phyloP scores from a whole-genome alignment of 2,113 vertebrate genomes.

The Coptodon rendalli region DNA sequence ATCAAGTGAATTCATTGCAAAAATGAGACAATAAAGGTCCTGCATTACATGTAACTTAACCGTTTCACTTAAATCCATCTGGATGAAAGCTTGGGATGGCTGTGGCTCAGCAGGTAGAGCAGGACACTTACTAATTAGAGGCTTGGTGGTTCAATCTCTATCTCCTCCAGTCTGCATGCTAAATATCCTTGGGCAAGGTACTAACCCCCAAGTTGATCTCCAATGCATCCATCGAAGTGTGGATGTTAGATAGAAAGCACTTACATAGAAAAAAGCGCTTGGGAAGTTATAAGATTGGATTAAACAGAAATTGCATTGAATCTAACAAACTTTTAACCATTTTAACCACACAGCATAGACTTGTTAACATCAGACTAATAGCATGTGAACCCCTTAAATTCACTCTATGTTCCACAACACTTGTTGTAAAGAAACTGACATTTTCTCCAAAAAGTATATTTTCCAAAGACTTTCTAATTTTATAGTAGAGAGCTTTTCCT shows the following conservation, averaged over 20 bases:
- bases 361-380: background rate
- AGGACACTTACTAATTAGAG: background rate
- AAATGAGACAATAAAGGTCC: background rate
- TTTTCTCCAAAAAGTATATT: background rate
- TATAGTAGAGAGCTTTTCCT: background rate
- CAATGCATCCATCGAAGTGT: background rate
- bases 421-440: background rate
- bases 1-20: background rate
- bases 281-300: background rate
- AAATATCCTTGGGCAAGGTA: background rate
- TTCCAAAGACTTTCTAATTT: background rate
- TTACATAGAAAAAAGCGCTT: background rate
- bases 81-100: background rate
- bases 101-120: background rate
- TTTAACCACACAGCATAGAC: background rate
- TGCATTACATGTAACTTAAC: background rate
- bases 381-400: background rate
- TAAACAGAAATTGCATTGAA: background rate
- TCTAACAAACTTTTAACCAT: background rate
- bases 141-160: background rate
- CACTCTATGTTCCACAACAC: background rate
- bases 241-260: background rate
- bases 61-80: background rate
- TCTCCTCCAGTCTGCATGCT: background rate
- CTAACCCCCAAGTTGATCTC: background rate